Percentiles rank a stretch among this genome's conserved stretches.
These are phyloP conservation scores for Ascaphus truei DNA, from an alignment of 2,113 vertebrate species.

Conservation along the genomic window DNA sequence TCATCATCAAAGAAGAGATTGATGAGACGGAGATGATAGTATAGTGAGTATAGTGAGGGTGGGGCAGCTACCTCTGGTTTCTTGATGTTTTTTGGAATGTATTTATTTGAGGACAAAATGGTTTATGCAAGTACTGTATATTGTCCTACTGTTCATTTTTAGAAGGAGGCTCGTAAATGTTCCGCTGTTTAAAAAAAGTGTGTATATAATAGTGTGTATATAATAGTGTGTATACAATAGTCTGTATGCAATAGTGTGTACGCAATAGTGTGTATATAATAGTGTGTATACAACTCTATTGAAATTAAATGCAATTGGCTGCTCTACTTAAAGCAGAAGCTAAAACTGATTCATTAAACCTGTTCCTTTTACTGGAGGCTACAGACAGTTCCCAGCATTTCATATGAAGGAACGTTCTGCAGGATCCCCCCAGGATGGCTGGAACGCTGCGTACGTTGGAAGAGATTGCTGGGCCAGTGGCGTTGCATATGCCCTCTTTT, in stretches of 20 bases:
- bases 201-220: no score
- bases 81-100: no score
- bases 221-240: no score
- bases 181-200: no score
- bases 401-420: conserved; percentile 54
- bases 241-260: no score
- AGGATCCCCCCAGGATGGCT: conserved; percentile 58
- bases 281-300: background rate
- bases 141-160: background rate
- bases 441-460: conserved; percentile 56
- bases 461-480: conserved; percentile 52
- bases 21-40: no score
- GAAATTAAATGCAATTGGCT: background rate
- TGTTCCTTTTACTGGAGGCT: conserved; percentile 54
- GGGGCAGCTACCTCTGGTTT: no score
- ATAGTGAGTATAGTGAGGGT: no score
- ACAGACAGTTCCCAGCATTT: conserved; percentile 43
- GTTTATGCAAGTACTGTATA: background rate
- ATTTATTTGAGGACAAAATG: no score
- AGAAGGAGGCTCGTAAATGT: no score
- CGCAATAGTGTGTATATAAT: no score
- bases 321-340: conserved; percentile 40
- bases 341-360: conserved; percentile 55
- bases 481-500: conserved; percentile 55
- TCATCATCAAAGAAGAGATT: no score